These are phyloP conservation scores for Formicarius rufipectus DNA, from an alignment of 2,113 vertebrate species.

Conservation along the genomic window DNA sequence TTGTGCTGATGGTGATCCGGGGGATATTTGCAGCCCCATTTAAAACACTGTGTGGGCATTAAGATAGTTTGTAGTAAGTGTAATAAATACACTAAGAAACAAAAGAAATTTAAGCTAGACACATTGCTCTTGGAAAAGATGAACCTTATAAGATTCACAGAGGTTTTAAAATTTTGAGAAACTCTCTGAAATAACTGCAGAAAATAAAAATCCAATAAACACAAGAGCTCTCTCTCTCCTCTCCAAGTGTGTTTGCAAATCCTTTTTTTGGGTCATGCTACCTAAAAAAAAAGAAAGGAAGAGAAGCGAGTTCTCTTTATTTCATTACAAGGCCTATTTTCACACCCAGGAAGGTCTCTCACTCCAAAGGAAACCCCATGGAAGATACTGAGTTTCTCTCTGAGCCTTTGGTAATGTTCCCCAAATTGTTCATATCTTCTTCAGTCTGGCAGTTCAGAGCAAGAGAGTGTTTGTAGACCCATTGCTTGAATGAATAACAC, in stretches of 20 bases:
- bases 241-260: not conserved
- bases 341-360: not conserved
- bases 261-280: constrained; percentile 9
- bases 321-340: not conserved
- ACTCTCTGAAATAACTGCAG: not conserved
- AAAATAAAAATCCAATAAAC: not conserved
- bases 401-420: not conserved
- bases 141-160: not conserved
- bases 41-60: not conserved
- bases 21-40: not conserved
- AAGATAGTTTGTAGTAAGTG: not conserved
- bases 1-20: not conserved
- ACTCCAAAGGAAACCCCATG: not conserved
- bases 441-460: not conserved
- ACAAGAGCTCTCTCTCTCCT: not conserved
- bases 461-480: not conserved
- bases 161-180: not conserved
- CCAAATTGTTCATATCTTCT: not conserved
- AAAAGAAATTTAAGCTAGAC: not conserved
- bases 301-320: not conserved
- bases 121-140: not conserved
- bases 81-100: not conserved
- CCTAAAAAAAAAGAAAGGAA: not conserved
- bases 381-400: not conserved
- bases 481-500: not conserved